Percentiles rank a stretch among this genome's conserved stretches.
These are phyloP conservation scores for Megaustenia siamemsis DNA, from an alignment of 2,888 invertebrate genomes.

Conservation along the genomic window DNA sequence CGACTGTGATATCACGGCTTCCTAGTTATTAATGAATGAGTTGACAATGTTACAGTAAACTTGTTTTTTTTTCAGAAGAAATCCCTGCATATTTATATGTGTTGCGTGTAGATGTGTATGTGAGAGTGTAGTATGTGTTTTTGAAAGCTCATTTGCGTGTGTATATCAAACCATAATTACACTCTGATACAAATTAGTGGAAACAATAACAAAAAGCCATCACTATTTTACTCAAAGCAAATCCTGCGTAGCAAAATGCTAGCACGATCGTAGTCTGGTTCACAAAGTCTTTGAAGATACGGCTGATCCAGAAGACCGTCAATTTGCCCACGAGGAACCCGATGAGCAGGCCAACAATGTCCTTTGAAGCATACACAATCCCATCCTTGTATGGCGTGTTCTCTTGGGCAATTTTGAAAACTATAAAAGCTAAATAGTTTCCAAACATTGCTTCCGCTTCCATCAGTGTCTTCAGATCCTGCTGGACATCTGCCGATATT, in stretches of 20 bases:
- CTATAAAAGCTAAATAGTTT: not conserved
- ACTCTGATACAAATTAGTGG: no score
- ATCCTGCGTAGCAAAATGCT: not conserved
- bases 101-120: no score
- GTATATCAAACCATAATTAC: no score
- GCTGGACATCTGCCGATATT: constrained; percentile 19
- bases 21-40: no score
- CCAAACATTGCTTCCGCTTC: constrained; percentile 28
- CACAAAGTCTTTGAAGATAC: constrained; percentile 38
- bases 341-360: not conserved
- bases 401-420: not conserved
- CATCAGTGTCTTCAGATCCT: constrained; percentile 13
- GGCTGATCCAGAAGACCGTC: constrained; percentile 24
- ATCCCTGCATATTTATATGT: no score
- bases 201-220: not conserved
- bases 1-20: no score
- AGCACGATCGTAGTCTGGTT: constrained; percentile 40
- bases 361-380: not conserved
- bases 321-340: constrained; percentile 27
- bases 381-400: not conserved
- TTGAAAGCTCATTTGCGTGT: no score
- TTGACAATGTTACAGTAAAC: no score
- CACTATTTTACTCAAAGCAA: not conserved
- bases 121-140: no score
- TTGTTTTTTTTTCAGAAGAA: no score